Evolutionary conservation across 92 coral and sea anemone genomes (phyloP), one percentile per base, ranked within the genome.

Genomic region (Zoanthus solanderi): DNA sequence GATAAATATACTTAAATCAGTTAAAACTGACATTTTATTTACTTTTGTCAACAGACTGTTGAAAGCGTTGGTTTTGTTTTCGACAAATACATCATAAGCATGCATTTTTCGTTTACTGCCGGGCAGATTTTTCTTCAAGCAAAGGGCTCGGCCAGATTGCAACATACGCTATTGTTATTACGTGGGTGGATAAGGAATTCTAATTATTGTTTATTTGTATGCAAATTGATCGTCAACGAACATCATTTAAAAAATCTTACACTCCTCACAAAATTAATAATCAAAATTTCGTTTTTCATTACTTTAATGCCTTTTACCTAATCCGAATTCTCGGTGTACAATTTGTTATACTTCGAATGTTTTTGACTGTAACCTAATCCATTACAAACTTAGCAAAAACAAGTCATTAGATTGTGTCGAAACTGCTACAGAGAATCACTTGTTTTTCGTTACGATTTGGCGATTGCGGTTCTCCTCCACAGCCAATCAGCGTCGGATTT

Each of bases 371-470:
- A 81, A 4, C 46, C 76, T 63, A 81, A 81, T 66, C 85, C 46
- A 66, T 81, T 81, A 81, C 74, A 81, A 45, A 66, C 75, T 58
- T 5, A 18, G 75, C 44, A 68, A 66, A 47, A 81, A 81, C 76
- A 66, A 65, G 73, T 66, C 44, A 81, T 81, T 81, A 81, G 66
- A 45, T 81, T 10, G 85, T 47, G 85, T 66, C 45, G 58, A 81
- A 45, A 66, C 45, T 81, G 73, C 60, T 46, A 46, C 85, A 66
- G 75, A 81, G 85, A 75, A 81, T 66, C 76, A 66, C 58, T 4
- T 28, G 47, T 44, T 47, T 44, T 60, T 81, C 85, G 75, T 34
- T 81, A 65, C 71, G 44, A 81, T 44, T 52, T 81, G 75, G 61
- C 67, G 76, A 46, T 65, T 81, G 85, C 71, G 73, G 75, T 23